Base-by-base conservation (phyloP, 2,888 invertebrate genomes). In the Deilephila elpenor region DNA sequence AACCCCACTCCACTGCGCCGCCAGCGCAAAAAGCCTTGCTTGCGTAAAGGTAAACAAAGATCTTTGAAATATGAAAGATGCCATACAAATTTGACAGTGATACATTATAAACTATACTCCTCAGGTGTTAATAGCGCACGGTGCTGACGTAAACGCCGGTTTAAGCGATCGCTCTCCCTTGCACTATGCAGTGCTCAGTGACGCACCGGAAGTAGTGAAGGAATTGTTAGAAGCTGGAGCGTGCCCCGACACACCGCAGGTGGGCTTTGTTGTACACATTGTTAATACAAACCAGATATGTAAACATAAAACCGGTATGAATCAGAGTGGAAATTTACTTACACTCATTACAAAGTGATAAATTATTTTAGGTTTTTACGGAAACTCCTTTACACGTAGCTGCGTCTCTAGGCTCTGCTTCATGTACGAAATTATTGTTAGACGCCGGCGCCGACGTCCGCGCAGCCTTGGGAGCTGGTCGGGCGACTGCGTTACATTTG, bases 311-410 rank as follows among this genome's bases (percentile, higher is more conserved):
- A 32, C 56, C 37, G 51, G 71, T 62, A 72, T 75, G 64, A 72
- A 60, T 71, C 73, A 34, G 53, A 64, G 34, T 71, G 67, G 59
- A 74, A 74, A 59, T 70, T 74, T 60, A 19, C 29, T 32, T 56
- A 59, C 29, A 56, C 62, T 71, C 70, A 51, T 44, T 20, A 20
- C 17, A 71, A 44, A n/a, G 34, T 32, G 5, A 74, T 73, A 76
- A 74, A 75, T 77, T 75, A 83, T 77, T 85, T 71, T 84, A 96
- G 97, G 96, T 97, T 53, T 98, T 96, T 86, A 97, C 97, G 8
- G 98, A 98, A 91, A 97, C 98, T 0, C 98, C 98, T 0, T 89
- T 98, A 34, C 98, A 98, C 83, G 97, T 97, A 37, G 98, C 98
- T 7, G 97, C 97, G 19, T 96, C 97, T 7, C 90, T 97, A 64